A percentile compares a stretch with the other conserved stretches of the same genome.
These are phyloP conservation scores for Phortica variegata DNA, from an alignment of 1,140 invertebrate species.

Conservation along the genomic window DNA sequence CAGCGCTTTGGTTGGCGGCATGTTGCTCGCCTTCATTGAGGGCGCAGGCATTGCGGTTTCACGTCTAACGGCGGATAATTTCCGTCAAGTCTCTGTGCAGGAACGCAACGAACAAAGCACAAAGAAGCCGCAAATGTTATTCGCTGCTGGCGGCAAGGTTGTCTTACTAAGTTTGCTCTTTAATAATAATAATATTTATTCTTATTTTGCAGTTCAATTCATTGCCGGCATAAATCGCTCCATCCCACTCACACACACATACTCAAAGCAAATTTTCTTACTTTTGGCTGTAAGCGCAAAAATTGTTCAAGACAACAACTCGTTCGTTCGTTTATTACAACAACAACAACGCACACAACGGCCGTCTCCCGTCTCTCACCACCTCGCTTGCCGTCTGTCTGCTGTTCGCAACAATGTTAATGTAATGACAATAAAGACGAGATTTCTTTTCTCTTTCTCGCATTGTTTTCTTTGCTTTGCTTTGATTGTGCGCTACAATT, in stretches of 20 bases:
- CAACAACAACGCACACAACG: no score
- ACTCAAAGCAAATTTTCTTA: no score
- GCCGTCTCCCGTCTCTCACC: neutral
- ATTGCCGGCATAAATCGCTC: slow-evolving; percentile 25
- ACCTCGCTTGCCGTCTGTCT: slow-evolving; percentile 22
- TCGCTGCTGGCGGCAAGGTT: slow-evolving; percentile 11
- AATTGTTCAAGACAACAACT: no score
- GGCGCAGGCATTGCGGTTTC: slow-evolving; percentile 26
- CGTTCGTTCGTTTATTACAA: no score
- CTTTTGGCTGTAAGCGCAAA: no score
- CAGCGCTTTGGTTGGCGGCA: slow-evolving; percentile 33
- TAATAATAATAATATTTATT: neutral
- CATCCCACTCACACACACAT: no score
- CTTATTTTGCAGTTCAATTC: slow-evolving; percentile 22
- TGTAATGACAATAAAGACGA: no score
- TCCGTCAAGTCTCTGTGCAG: slow-evolving; percentile 26
- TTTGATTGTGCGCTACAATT: no score
- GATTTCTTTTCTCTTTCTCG: no score
- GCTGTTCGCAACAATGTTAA: slow-evolving; percentile 3
- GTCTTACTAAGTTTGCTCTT: neutral
- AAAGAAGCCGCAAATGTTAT: neutral
- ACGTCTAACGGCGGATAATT: slow-evolving; percentile 30
- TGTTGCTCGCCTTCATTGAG: slow-evolving; percentile 35
- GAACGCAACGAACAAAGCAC: slow-evolving; percentile 18
- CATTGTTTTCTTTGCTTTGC: no score